A percentile compares a stretch with the other conserved stretches of the same genome.
These are phyloP conservation scores for Sarcophaga bullata DNA, from an alignment of 1,140 invertebrate species.

Conservation along the genomic window DNA sequence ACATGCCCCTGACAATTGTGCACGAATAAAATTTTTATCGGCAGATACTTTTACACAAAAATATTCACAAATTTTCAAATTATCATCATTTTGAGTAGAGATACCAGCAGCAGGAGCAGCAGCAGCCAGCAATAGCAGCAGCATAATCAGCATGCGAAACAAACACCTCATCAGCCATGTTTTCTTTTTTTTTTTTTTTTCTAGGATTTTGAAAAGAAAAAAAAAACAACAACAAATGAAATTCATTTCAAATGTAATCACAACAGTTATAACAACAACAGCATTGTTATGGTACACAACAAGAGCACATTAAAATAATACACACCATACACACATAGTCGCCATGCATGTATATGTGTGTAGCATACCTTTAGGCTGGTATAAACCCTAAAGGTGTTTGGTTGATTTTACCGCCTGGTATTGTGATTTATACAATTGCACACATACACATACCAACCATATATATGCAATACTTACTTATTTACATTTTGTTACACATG, in stretches of 20 bases:
- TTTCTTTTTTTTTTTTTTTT: no score
- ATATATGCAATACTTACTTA: no score
- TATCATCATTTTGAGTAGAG: no score
- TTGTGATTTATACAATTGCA: slow-evolving; percentile 11
- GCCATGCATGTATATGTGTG: not conserved
- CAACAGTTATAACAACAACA: no score
- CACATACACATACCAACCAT: not conserved
- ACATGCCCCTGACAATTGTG: not conserved
- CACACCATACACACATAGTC: no score
- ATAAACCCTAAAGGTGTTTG: not conserved
- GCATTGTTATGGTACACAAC: no score
- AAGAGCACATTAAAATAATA: no score
- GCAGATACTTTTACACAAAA: not conserved
- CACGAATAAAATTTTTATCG: not conserved
- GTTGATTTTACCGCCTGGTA: slow-evolving; percentile 4
- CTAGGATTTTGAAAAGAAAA: no score
- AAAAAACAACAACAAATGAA: no score
- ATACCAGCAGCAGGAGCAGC: not conserved
- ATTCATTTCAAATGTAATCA: no score
- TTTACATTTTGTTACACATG: not conserved
- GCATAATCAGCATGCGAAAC: no score
- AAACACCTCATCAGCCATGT: no score
- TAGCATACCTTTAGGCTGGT: not conserved
- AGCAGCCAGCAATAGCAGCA: not conserved
- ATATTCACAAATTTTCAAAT: not conserved